Percentiles rank a stretch among this genome's conserved stretches.
These are phyloP conservation scores for Petrosia ficiformis DNA, from an alignment of 37 sponge, comb jelly and placozoan genomes.

Conservation along the genomic window DNA sequence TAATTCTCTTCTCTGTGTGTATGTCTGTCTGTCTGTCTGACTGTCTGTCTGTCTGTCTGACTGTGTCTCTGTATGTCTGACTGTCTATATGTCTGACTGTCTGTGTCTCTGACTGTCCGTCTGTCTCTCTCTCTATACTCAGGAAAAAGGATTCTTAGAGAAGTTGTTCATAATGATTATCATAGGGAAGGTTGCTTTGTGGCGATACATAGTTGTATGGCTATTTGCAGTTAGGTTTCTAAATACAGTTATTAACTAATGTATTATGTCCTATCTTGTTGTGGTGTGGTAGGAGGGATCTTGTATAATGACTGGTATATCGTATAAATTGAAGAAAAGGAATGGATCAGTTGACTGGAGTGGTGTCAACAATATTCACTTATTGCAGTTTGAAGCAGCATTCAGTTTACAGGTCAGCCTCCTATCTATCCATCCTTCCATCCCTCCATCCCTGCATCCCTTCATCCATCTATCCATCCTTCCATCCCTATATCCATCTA, in stretches of 20 bases:
- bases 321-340: conserved; percentile 50
- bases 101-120: too few relatives aligned
- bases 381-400: conserved; percentile 48
- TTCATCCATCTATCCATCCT: too few relatives aligned
- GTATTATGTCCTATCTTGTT: too few relatives aligned
- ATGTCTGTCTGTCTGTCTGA: too few relatives aligned
- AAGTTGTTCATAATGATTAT: conserved; percentile 25
- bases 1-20: too few relatives aligned
- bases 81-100: too few relatives aligned
- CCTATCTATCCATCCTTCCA: too few relatives aligned
- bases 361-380: conserved; percentile 55
- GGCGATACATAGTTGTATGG: conserved; percentile 67
- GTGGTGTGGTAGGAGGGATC: conserved; percentile 66
- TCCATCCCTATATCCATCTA: too few relatives aligned
- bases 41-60: too few relatives aligned
- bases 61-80: too few relatives aligned
- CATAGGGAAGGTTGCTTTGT: conserved; percentile 47
- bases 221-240: conserved; percentile 54
- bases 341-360: conserved; percentile 60
- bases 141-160: background rate
- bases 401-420: conserved; percentile 48
- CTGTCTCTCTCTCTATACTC: background rate
- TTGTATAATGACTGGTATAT: conserved; percentile 83
- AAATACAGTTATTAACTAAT: background rate
- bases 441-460: too few relatives aligned